phyloP scores from a whole-genome alignment of 2,797 vertebrate genomes.

The Platalea minor region DNA sequence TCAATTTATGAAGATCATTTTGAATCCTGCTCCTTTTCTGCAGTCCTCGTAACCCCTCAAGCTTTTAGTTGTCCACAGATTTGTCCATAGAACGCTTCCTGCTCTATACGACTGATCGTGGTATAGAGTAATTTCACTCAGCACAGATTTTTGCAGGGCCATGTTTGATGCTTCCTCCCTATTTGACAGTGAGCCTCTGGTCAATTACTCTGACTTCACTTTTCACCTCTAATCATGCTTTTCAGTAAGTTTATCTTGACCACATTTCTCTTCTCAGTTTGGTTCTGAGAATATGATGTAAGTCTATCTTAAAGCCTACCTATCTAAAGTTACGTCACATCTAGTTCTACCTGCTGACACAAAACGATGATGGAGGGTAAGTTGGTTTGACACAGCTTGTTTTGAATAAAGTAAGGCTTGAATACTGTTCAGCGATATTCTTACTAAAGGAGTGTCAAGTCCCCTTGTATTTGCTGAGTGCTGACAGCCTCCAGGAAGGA shows the following conservation, averaged over 20 bases:
- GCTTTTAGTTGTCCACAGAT: background rate
- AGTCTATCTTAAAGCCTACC: background rate
- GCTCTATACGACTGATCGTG: background rate
- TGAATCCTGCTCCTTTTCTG: background rate
- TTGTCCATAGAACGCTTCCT: background rate
- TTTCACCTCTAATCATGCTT: background rate
- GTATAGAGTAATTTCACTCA: background rate
- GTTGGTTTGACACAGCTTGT: background rate
- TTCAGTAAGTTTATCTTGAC: background rate
- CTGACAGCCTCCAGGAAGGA: background rate
- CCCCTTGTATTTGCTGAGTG: background rate
- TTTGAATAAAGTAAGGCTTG: background rate
- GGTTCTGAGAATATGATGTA: background rate
- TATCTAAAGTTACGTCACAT: background rate
- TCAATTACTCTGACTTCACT: background rate
- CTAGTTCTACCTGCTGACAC: background rate
- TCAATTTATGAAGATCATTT: background rate
- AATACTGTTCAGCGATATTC: background rate
- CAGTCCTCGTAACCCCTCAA: background rate
- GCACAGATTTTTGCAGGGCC: background rate
- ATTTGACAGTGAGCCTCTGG: background rate
- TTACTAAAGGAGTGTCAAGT: too few species aligned
- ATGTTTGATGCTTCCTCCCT: background rate
- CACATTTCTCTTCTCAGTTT: background rate
- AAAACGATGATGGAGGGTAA: background rate